Conservation (phyloP, 2,797 vertebrate species). For the Thaleichthys pacificus region DNA sequence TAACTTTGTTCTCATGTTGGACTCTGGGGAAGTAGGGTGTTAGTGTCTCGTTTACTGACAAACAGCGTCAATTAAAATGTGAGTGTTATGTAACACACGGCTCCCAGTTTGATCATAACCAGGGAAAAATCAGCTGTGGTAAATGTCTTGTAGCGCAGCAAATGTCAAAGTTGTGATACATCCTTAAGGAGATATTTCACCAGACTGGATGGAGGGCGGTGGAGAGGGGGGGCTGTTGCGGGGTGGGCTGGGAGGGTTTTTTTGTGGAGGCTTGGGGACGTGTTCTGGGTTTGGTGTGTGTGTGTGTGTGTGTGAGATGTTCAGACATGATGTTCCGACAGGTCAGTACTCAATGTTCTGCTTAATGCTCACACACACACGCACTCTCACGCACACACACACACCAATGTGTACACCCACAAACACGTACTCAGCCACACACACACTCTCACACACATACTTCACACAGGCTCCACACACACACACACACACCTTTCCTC, state of each 20-base stretch:
- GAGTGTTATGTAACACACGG: no score
- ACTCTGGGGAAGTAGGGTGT: not conserved
- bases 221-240: not conserved
- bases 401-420: no score
- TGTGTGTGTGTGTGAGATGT: not conserved
- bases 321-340: slow-evolving; percentile 13
- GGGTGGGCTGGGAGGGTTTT: not conserved
- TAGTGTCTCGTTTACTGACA: slow-evolving; percentile 5
- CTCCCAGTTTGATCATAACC: no score
- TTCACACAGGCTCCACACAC: no score
- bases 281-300: not conserved
- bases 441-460: not conserved
- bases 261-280: not conserved
- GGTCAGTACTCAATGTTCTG: slow-evolving; percentile 13
- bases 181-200: not conserved
- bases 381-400: not conserved
- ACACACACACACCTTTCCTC: not conserved
- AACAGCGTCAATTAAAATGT: slow-evolving; percentile 14
- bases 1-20: not conserved
- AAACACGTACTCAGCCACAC: no score
- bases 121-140: no score
- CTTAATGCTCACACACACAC: slow-evolving; percentile 12
- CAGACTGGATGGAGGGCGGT: not conserved
- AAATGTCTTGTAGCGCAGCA: no score
- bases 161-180: not conserved